Evolutionary conservation across 1,140 invertebrate genomes (phyloP).

Genomic region (Drosophila insularis): DNA sequence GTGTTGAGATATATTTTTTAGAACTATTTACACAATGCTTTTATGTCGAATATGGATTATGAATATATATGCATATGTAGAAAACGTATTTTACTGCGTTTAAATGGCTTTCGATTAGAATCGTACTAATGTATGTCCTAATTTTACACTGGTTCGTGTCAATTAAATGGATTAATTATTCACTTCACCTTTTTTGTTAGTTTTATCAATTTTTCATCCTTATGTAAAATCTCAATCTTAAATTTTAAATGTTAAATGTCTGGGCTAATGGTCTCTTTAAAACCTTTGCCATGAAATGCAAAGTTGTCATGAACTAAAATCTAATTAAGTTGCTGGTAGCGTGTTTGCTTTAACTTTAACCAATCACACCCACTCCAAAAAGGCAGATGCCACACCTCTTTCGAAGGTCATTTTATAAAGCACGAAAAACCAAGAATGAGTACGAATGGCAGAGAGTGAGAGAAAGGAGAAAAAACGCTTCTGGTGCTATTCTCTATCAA

Average conservation of each 20-base stretch:
- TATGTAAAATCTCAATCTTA: slow-evolving; percentile 33
- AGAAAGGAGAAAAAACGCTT: slow-evolving; percentile 11
- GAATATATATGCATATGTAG: not conserved
- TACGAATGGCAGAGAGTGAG: too few species aligned
- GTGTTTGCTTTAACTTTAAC: slow-evolving; percentile 27
- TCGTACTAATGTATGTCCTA: too few species aligned
- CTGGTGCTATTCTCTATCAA: slow-evolving; percentile 31
- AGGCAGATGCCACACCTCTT: slow-evolving; percentile 31
- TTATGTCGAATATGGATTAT: not conserved
- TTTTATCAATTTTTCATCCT: not conserved
- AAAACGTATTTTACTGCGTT: too few species aligned
- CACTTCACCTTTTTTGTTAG: not conserved
- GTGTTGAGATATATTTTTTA: not conserved
- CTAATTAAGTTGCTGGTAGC: slow-evolving; percentile 57
- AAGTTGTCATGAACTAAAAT: slow-evolving; percentile 54
- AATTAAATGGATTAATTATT: not conserved
- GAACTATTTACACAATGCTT: not conserved
- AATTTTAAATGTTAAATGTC: slow-evolving; percentile 31
- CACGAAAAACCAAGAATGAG: not conserved
- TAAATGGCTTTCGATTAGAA: too few species aligned
- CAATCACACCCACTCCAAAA: slow-evolving; percentile 26
- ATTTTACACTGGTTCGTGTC: not conserved
- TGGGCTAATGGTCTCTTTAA: slow-evolving; percentile 49
- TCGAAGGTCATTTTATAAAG: slow-evolving; percentile 59
- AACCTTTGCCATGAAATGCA: slow-evolving; percentile 42